Percentiles rank a stretch among this genome's conserved stretches.
Conservation (phyloP, 2,113 vertebrate species). For the Hiodon alosoides region DNA sequence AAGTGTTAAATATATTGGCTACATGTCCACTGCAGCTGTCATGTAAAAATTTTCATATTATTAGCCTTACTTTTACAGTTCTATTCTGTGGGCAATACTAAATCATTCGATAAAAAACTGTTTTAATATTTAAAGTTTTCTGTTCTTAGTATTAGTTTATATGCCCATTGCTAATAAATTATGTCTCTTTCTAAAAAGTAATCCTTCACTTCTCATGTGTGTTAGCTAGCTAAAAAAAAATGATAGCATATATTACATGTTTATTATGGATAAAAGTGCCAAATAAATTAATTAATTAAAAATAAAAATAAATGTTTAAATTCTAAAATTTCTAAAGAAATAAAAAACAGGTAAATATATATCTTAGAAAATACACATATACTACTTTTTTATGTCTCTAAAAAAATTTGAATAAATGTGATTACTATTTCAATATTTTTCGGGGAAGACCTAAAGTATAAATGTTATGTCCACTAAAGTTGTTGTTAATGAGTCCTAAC, state of each 20-base stretch:
- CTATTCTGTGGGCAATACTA: too few relatives aligned
- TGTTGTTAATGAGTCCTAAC: slow-evolving; percentile 1
- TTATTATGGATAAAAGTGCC: slow-evolving; percentile 14
- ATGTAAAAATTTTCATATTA: too few relatives aligned
- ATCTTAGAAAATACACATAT: slow-evolving; percentile 27
- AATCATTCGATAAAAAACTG: too few relatives aligned
- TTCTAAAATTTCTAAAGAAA: too few relatives aligned
- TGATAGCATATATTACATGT: slow-evolving; percentile 11
- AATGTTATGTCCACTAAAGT: slow-evolving; percentile 16
- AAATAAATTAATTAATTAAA: slow-evolving; percentile 37
- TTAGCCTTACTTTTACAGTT: too few relatives aligned
- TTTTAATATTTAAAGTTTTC: too few relatives aligned
- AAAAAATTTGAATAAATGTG: slow-evolving; percentile 36
- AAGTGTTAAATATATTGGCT: neutral
- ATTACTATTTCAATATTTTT: slow-evolving; percentile 23
- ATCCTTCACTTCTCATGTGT: too few relatives aligned
- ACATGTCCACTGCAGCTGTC: too few relatives aligned
- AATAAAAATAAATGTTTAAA: slow-evolving; percentile 10
- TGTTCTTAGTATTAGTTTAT: too few relatives aligned
- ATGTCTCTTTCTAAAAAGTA: too few relatives aligned
- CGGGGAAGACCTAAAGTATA: neutral
- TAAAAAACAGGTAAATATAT: slow-evolving; percentile 33
- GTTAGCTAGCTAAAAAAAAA: slow-evolving; percentile 8
- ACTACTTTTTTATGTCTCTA: slow-evolving; percentile 28
- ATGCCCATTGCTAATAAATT: too few relatives aligned